Conservation (phyloP, 2,113 vertebrate genomes). For the Hemiscyllium ocellatum region DNA sequence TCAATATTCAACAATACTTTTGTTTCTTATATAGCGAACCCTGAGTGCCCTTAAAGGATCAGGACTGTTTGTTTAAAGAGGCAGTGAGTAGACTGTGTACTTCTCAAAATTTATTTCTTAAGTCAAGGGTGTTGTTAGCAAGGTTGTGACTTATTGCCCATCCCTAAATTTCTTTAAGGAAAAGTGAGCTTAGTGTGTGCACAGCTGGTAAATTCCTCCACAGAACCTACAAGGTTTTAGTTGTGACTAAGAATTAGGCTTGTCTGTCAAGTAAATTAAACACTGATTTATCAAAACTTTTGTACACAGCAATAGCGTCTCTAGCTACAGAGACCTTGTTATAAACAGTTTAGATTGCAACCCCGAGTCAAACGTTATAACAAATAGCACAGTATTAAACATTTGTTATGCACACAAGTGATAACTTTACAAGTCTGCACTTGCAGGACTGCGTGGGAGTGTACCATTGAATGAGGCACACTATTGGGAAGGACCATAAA, state of each 20-base stretch:
- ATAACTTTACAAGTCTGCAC: slow-evolving; percentile 10
- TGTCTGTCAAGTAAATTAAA: neutral
- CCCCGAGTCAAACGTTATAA: neutral
- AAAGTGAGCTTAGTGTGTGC: neutral
- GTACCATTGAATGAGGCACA: neutral
- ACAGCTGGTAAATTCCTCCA: neutral
- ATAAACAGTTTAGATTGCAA: neutral
- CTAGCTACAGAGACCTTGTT: neutral
- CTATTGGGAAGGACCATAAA: neutral
- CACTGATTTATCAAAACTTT: neutral
- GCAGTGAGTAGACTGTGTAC: neutral
- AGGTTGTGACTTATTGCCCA: neutral
- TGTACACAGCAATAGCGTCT: neutral
- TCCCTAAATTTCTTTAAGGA: neutral
- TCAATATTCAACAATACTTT: neutral
- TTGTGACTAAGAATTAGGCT: neutral
- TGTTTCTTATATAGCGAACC: neutral
- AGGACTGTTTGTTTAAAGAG: neutral
- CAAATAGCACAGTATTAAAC: neutral
- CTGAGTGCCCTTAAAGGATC: neutral
- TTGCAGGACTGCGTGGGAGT: neutral
- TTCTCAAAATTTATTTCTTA: neutral
- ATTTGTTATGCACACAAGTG: neutral
- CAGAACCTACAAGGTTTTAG: neutral
- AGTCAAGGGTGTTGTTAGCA: neutral